Conservation (phyloP, 2,113 vertebrate genomes). For the Microtus richardsoni region DNA sequence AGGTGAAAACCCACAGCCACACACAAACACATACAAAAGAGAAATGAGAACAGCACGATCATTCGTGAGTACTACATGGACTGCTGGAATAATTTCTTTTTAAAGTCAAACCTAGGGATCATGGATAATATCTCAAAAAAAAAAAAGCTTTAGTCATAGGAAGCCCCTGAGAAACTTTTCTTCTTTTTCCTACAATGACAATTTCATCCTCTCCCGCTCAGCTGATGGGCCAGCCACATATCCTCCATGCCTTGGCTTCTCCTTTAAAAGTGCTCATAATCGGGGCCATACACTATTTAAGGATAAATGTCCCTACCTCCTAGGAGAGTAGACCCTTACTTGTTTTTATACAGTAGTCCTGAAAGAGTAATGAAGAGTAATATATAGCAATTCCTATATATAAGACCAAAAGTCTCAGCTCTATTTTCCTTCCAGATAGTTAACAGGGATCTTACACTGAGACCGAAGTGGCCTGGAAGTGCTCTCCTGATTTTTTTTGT, state of each 20-base stretch:
- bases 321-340: conserved; percentile 80
- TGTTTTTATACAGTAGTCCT: conserved; percentile 80
- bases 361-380: conserved; percentile 76
- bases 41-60: conserved; percentile 78
- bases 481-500: conserved; percentile 28
- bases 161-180: conserved; percentile 76
- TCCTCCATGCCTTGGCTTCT: conserved; percentile 81
- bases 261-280: conserved; percentile 84
- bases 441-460: conserved; percentile 69
- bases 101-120: conserved; percentile 77
- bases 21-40: conserved; percentile 45
- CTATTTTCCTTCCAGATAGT: conserved; percentile 75
- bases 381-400: conserved; percentile 78
- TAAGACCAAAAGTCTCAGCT: conserved; percentile 79
- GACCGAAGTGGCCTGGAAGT: conserved; percentile 72
- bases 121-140: conserved; percentile 72
- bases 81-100: conserved; percentile 76
- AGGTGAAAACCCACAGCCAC: conserved; percentile 73
- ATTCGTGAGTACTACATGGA: conserved; percentile 78
- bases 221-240: conserved; percentile 70
- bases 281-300: conserved; percentile 78
- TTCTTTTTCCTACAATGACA: conserved; percentile 72
- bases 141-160: conserved; percentile 70
- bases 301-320: conserved; percentile 77
- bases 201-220: conserved; percentile 70